Evolutionary conservation across 2,797 vertebrate genomes (phyloP).

Genomic region (Rallus crepitans): DNA sequence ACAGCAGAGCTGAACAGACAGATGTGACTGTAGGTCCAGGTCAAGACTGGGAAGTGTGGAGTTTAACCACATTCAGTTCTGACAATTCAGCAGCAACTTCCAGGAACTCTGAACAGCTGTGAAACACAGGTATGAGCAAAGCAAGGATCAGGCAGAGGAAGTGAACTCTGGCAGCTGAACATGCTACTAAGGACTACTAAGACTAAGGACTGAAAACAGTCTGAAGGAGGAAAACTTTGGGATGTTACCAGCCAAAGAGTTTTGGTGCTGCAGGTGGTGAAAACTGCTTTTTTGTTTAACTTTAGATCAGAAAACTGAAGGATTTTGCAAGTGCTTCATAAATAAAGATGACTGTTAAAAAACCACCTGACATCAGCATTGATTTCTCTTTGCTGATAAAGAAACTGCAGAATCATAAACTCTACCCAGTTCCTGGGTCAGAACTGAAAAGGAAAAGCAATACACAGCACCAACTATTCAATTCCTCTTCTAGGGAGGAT

Average conservation of each 20-base stretch:
- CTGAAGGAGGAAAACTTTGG: not conserved
- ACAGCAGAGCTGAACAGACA: not conserved
- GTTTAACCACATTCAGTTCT: not conserved
- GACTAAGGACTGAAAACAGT: not conserved
- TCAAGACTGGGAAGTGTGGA: not conserved
- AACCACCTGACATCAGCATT: slow-evolving; percentile 3
- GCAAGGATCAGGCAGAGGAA: not conserved
- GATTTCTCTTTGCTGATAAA: not conserved
- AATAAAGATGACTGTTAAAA: not conserved
- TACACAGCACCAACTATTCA: slow-evolving; percentile 32
- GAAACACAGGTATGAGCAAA: not conserved
- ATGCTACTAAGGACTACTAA: accelerated
- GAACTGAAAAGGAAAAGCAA: slow-evolving; percentile 31
- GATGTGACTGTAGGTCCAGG: not conserved
- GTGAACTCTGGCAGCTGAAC: not conserved
- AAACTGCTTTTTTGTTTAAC: not conserved
- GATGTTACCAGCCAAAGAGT: not conserved
- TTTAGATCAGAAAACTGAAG: not conserved
- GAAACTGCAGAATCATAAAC: not conserved
- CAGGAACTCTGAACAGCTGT: not conserved
- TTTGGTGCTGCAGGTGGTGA: not conserved
- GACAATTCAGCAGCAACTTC: not conserved
- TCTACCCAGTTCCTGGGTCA: slow-evolving; percentile 3
- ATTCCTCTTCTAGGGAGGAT: not conserved
- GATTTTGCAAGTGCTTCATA: not conserved